phyloP scores from a whole-genome alignment of 2,797 vertebrate genomes.

The Sebastes goodei region DNA sequence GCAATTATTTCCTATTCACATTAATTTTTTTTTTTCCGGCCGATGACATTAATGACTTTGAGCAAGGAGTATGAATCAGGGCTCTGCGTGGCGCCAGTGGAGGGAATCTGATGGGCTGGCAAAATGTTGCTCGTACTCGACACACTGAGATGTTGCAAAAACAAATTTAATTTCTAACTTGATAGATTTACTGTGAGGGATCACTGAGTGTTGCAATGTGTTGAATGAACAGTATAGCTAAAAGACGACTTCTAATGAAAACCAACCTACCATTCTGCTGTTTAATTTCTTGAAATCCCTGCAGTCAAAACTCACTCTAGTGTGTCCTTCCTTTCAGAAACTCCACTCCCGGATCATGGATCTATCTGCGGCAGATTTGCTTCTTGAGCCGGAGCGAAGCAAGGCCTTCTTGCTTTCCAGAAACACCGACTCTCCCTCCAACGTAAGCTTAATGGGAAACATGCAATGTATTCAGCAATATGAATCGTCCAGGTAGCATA shows the following conservation, averaged over 20 bases:
- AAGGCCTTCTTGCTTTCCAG: constrained; percentile 78
- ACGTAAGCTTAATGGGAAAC: constrained; percentile 73
- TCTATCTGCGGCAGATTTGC: constrained; percentile 88
- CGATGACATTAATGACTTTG: constrained; percentile 93
- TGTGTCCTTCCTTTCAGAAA: constrained; percentile 81
- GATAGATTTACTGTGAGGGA: background rate
- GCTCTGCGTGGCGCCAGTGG: constrained; percentile 75
- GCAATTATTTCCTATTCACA: constrained; percentile 94
- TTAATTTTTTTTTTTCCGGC: constrained; percentile 89
- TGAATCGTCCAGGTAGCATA: constrained; percentile 57
- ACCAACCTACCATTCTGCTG: background rate
- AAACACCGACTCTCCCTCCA: constrained; percentile 78
- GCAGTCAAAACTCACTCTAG: constrained; percentile 16
- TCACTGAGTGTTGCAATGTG: background rate
- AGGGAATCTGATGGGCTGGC: constrained; percentile 26
- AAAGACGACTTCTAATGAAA: background rate
- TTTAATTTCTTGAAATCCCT: background rate
- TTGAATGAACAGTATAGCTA: background rate
- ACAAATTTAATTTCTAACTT: background rate
- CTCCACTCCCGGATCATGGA: constrained; percentile 89
- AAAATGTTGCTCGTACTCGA: constrained; percentile 3
- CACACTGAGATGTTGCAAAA: background rate
- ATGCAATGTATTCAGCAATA: too few species aligned
- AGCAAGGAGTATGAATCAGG: constrained; percentile 80
- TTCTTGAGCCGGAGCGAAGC: constrained; percentile 84